These are phyloP conservation scores for Trimorus sp. DNA, from an alignment of 2,888 invertebrate genomes.

Conservation along the genomic window DNA sequence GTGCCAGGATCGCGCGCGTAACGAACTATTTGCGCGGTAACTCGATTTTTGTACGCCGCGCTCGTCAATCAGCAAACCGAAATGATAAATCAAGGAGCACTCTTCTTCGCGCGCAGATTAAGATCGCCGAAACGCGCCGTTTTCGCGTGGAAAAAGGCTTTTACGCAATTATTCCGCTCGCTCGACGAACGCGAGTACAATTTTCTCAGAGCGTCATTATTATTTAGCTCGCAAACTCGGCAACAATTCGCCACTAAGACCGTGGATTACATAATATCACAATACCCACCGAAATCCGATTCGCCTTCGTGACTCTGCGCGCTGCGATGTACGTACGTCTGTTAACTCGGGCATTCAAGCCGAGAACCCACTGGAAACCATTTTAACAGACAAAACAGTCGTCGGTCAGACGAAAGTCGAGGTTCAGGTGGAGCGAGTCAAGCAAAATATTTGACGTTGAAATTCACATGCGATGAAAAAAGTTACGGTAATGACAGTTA, in stretches of 20 bases:
- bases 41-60: neutral
- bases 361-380: too few species aligned
- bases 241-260: slow-evolving; percentile 21
- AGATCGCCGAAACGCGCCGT: slow-evolving; percentile 31
- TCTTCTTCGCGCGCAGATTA: slow-evolving; percentile 25
- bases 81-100: slow-evolving; percentile 1
- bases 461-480: too few species aligned
- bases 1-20: slow-evolving; percentile 2
- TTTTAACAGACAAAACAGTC: too few species aligned
- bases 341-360: neutral
- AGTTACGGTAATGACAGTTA: too few species aligned
- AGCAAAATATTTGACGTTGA: too few species aligned
- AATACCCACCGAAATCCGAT: slow-evolving; percentile 32
- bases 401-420: too few species aligned
- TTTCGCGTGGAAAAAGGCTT: slow-evolving; percentile 27
- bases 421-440: too few species aligned
- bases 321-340: neutral
- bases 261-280: slow-evolving; percentile 36
- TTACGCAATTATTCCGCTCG: slow-evolving; percentile 35
- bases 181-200: slow-evolving; percentile 18
- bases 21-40: slow-evolving; percentile 18
- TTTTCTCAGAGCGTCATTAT: slow-evolving; percentile 19
- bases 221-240: slow-evolving; percentile 14
- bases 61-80: neutral
- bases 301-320: slow-evolving; percentile 8